Evolutionary conservation across 2,888 invertebrate genomes (phyloP).

Genomic region (Dione juno): DNA sequence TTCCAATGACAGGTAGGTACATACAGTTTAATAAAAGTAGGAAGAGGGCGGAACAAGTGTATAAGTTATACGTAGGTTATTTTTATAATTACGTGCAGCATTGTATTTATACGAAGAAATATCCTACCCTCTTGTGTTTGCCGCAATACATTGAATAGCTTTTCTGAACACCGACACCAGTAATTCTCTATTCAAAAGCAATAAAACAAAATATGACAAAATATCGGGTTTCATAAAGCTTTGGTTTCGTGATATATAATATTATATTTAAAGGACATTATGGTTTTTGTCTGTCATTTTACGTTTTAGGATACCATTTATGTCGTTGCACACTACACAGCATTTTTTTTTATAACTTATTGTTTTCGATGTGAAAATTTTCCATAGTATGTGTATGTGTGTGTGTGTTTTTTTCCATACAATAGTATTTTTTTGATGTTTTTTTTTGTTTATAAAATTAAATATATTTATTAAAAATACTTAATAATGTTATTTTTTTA

Average conservation of each 20-base stretch:
- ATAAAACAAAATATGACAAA: conserved; percentile 84
- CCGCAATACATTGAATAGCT: conserved; percentile 65
- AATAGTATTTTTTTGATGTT: background rate
- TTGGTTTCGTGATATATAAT: conserved; percentile 81
- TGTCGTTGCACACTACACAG: conserved; percentile 54
- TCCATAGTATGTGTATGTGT: background rate
- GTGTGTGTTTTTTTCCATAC: background rate
- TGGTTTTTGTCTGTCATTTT: conserved; percentile 71
- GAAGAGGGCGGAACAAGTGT: conserved; percentile 20
- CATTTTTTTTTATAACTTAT: conserved; percentile 44
- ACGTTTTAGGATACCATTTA: conserved; percentile 50
- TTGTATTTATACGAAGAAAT: conserved; percentile 39
- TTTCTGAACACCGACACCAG: conserved; percentile 60
- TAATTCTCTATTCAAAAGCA: conserved; percentile 75
- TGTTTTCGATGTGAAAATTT: conserved; percentile 31
- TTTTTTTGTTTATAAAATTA: no score
- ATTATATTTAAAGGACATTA: conserved; percentile 81
- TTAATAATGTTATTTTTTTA: no score
- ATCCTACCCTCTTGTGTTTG: conserved; percentile 61
- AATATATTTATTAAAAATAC: no score
- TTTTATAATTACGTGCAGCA: conserved; percentile 37
- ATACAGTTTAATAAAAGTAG: conserved; percentile 15
- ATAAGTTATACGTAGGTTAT: conserved; percentile 26
- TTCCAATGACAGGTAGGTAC: background rate
- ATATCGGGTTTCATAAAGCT: conserved; percentile 84